A percentile compares a stretch with the other conserved stretches of the same genome.
Evolutionary conservation across 2,888 invertebrate species (phyloP).

Genomic region (Brachyopa scutellaris): DNA sequence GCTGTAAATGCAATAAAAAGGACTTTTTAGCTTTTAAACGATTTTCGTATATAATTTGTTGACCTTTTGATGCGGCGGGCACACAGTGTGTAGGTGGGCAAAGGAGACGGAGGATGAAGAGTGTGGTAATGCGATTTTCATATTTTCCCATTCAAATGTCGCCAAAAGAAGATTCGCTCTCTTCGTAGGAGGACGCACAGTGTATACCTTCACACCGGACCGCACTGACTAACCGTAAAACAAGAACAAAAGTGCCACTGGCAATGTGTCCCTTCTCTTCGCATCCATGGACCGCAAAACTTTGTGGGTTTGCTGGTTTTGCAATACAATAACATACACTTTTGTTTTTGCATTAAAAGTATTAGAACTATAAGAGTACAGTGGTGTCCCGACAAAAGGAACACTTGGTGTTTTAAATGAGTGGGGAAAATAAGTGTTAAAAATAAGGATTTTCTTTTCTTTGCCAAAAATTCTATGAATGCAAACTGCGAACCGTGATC

Average conservation of each 20-base stretch:
- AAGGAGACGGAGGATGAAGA: background rate
- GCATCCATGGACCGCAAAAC: conserved; percentile 18
- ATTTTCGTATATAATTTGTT: conserved; percentile 63
- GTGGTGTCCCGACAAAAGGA: background rate
- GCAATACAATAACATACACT: conserved; percentile 42
- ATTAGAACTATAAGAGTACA: conserved; percentile 17
- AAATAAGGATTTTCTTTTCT: too few relatives aligned
- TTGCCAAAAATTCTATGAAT: too few relatives aligned
- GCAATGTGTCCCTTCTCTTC: conserved; percentile 35
- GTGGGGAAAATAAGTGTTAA: too few relatives aligned
- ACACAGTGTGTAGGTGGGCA: background rate
- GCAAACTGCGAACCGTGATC: too few relatives aligned
- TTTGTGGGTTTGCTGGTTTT: conserved; percentile 27
- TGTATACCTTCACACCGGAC: conserved; percentile 2
- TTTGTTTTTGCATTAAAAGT: conserved; percentile 35
- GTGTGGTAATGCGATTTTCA: conserved; percentile 57
- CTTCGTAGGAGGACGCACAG: background rate
- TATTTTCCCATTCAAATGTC: conserved; percentile 61
- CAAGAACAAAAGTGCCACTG: conserved; percentile 33
- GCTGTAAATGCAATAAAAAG: conserved; percentile 57
- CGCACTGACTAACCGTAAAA: too few relatives aligned
- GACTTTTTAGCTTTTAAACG: conserved; percentile 66
- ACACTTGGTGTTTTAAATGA: too few relatives aligned
- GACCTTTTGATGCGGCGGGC: conserved; percentile 65
- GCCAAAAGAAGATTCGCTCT: conserved; percentile 23